These are phyloP conservation scores for cat (Felis catus) DNA, from an alignment of 2,113 vertebrate species.

Conservation along the genomic window F.catus_Fca126_mat1.0 CM031411.1:75184001-75184500, in stretches of 20 bases:
- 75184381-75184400: not conserved
- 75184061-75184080: not conserved
- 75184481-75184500: not conserved
- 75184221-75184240: not conserved
- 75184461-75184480: not conserved
- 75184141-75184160: not conserved
- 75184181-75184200: not conserved
- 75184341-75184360: not conserved
- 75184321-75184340: not conserved
- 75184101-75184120: not conserved
- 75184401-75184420: not conserved
- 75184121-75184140: not conserved
- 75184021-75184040: not conserved
- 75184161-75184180: not conserved
- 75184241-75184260: not conserved
- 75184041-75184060: not conserved
- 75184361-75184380: not conserved
- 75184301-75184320: not conserved
- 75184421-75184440: not conserved
- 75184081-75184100: not conserved
- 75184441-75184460: not conserved
- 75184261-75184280: not conserved
- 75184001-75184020: not conserved
- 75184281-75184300: not conserved
- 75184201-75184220: slow-evolving; percentile 15